Percentiles rank a stretch among this genome's conserved stretches.
Conservation (phyloP, 2,113 vertebrate genomes). For the Neopipo cinnamomea region DNA sequence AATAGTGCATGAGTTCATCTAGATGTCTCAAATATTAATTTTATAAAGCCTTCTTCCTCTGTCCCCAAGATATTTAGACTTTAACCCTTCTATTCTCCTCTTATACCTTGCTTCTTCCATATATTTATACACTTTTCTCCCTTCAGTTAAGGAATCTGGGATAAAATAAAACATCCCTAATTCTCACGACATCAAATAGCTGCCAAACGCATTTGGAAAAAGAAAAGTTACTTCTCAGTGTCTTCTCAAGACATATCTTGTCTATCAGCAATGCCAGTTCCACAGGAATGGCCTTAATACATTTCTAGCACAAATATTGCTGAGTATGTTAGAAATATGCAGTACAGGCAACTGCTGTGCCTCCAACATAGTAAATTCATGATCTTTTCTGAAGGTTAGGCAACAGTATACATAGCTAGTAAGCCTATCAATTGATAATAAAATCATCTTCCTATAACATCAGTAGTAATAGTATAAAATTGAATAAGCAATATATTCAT, state of each 20-base stretch:
- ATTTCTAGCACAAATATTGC: neutral
- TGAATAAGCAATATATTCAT: neutral
- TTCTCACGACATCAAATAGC: neutral
- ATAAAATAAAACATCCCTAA: neutral
- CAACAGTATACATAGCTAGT: neutral
- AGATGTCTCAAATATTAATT: neutral
- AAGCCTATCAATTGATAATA: neutral
- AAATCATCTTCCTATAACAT: neutral
- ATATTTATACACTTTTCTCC: neutral
- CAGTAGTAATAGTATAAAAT: neutral
- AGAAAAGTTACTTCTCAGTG: neutral
- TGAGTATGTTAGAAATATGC: neutral
- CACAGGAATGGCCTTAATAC: neutral
- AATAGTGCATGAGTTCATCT: neutral
- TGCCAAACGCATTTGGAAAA: neutral
- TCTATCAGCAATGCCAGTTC: neutral
- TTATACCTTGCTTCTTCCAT: neutral
- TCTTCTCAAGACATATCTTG: neutral
- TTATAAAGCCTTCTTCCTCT: neutral
- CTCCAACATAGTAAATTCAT: neutral
- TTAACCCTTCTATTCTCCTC: neutral
- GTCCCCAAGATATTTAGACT: neutral
- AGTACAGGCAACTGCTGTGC: neutral
- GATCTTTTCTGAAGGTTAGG: neutral
- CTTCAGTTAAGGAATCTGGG: neutral